A percentile compares a stretch with the other conserved stretches of the same genome.
These are phyloP conservation scores for Strix uralensis DNA, from an alignment of 2,113 vertebrate genomes.

Conservation along the genomic window DNA sequence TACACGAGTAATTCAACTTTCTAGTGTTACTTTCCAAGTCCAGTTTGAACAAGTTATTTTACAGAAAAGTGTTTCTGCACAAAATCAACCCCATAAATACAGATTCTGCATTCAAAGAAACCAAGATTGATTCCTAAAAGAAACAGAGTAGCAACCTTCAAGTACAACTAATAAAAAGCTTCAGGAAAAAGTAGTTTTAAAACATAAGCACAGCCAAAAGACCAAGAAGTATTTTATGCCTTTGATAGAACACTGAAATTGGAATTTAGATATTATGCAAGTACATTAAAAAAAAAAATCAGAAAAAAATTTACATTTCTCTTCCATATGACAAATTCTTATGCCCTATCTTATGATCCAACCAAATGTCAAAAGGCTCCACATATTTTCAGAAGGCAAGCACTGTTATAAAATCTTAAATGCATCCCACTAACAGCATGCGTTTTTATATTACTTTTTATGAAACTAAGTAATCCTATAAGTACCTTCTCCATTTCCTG, in stretches of 20 bases:
- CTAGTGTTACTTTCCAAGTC: not conserved
- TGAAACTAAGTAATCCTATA: not conserved
- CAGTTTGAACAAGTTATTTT: not conserved
- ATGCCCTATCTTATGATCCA: not conserved
- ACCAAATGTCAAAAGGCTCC: not conserved
- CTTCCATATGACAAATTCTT: not conserved
- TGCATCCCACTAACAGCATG: not conserved
- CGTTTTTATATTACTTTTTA: not conserved
- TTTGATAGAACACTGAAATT: not conserved
- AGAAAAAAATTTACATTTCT: not conserved
- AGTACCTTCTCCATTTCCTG: conserved; percentile 99
- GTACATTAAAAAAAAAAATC: not conserved
- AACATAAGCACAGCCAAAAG: not conserved
- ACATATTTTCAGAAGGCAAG: not conserved
- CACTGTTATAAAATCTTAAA: not conserved
- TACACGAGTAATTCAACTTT: not conserved
- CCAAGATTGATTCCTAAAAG: not conserved
- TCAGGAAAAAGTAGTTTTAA: not conserved
- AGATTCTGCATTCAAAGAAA: not conserved
- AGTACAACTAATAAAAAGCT: not conserved
- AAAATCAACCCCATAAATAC: not conserved
- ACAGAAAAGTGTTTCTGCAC: not conserved
- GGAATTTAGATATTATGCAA: not conserved
- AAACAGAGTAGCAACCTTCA: not conserved
- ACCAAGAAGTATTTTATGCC: not conserved